phyloP scores from a whole-genome alignment of 2,888 invertebrate genomes.

The Scaptomyza flava region DNA sequence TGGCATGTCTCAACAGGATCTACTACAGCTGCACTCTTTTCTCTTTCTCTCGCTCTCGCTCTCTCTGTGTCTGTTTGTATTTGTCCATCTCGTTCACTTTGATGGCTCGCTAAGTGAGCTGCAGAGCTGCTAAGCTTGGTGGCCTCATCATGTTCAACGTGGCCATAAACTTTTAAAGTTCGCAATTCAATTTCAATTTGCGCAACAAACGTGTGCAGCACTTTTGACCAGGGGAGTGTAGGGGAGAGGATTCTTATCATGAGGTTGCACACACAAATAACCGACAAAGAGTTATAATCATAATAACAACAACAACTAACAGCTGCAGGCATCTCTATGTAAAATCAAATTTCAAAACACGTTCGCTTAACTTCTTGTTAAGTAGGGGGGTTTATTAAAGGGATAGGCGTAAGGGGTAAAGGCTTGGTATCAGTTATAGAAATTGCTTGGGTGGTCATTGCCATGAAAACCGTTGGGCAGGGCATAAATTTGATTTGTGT shows the following conservation, averaged over 20 bases:
- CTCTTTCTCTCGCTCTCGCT: background rate
- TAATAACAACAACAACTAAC: constrained; percentile 40
- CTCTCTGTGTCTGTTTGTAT: background rate
- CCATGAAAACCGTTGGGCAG: constrained; percentile 64
- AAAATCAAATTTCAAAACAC: constrained; percentile 74
- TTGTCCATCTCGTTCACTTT: constrained; percentile 1
- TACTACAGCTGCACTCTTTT: background rate
- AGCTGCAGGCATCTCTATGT: constrained; percentile 24
- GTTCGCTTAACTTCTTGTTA: constrained; percentile 44
- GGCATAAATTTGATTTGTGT: constrained; percentile 78
- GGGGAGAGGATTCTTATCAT: background rate
- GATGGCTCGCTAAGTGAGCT: constrained; percentile 37
- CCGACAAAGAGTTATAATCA: constrained; percentile 57
- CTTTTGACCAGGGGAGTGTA: background rate
- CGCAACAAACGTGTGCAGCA: constrained; percentile 46
- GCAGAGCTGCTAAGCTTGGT: constrained; percentile 14
- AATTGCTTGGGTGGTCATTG: constrained; percentile 24
- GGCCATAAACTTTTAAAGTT: constrained; percentile 76
- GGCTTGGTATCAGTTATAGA: constrained; percentile 26
- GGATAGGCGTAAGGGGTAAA: background rate
- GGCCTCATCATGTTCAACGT: constrained; percentile 30
- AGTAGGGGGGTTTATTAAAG: background rate
- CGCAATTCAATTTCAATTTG: constrained; percentile 79
- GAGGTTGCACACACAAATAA: constrained; percentile 39
- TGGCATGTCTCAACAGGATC: constrained; percentile 16